phyloP scores from a whole-genome alignment of 2,888 invertebrate genomes.

The Dione juno region DNA sequence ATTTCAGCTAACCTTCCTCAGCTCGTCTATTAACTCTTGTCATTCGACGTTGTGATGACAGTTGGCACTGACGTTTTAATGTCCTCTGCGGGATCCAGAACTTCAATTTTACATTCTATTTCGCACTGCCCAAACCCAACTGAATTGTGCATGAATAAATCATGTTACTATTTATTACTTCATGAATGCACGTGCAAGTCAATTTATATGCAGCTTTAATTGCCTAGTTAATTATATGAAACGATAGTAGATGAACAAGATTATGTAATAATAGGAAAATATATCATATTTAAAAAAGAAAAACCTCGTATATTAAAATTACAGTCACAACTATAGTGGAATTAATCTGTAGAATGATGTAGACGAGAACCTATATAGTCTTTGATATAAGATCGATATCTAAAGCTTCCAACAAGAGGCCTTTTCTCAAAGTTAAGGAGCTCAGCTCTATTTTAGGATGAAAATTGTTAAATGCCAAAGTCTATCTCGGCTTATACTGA shows the following conservation, averaged over 20 bases:
- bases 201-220: slow-evolving; percentile 12
- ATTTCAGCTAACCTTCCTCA: slow-evolving; percentile 19
- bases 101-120: slow-evolving; percentile 40
- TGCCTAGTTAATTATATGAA: slow-evolving; percentile 6
- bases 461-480: slow-evolving; percentile 22
- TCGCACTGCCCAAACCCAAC: slow-evolving; percentile 31
- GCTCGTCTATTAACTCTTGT: slow-evolving; percentile 31
- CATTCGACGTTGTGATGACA: slow-evolving; percentile 34
- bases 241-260: slow-evolving; percentile 10
- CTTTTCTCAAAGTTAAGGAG: slow-evolving; percentile 35
- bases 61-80: slow-evolving; percentile 38
- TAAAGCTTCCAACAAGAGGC: slow-evolving; percentile 38
- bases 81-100: slow-evolving; percentile 31
- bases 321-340: background rate
- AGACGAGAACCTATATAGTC: slow-evolving; percentile 9
- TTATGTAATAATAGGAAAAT: slow-evolving; percentile 20
- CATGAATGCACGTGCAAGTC: background rate
- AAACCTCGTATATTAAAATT: background rate
- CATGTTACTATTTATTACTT: slow-evolving; percentile 19
- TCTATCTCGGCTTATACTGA: slow-evolving; percentile 6
- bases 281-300: background rate
- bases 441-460: slow-evolving; percentile 34
- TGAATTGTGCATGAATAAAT: slow-evolving; percentile 34
- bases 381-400: slow-evolving; percentile 18
- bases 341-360: slow-evolving; percentile 9